Evolutionary conservation across 1,140 invertebrate genomes (phyloP), one percentile per base, ranked within the genome.

Genomic region (Habropoda laboriosa): DNA sequence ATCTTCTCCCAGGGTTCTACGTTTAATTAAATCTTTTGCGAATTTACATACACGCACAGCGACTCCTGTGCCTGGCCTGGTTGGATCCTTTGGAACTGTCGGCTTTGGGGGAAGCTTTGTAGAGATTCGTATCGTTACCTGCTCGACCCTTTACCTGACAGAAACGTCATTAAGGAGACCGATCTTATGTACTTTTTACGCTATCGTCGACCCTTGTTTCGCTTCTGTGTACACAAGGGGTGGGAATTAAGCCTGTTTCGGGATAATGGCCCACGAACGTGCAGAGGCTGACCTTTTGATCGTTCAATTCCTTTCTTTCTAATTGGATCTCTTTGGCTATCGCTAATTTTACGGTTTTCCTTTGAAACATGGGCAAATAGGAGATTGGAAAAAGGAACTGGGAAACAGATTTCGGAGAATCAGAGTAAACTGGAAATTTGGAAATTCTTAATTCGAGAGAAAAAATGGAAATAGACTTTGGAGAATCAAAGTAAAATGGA

Each of bases 11-110:
- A 7, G 76, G 66, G 83, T 80, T 70, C 83, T 86, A 88, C 82
- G 89, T 91, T 92, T 92, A 92, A 92, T 92, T 92, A 92, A 92
- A 92, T 92, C 91, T 91, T 91, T 90, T 87, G 85, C 84, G 88
- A 92, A 92, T 92, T 92, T 92, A 88, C 92, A 92, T 92, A 88
- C 84, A 89, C 81, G 83, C 87, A 82, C 86, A 18, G 38, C 79
- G 87, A 73, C 85, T 80, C 74, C 76, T 18, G 8, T 13, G 83
- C 18, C n/a, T 6, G n/a, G 21, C 40, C 40, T 12, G 76, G 12
- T 64, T 84, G 85, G 87, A 91, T 90, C 89, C 89, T 91, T 90
- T 88, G 84, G 88, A 83, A 87, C 84, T 75, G 78, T 71, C 83
- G 82, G 77, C 81, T 79, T 76, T 75, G 18, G 53, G 61, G 57